Conservation (phyloP, 2,888 invertebrate genomes). For the Netelia virgata region DNA sequence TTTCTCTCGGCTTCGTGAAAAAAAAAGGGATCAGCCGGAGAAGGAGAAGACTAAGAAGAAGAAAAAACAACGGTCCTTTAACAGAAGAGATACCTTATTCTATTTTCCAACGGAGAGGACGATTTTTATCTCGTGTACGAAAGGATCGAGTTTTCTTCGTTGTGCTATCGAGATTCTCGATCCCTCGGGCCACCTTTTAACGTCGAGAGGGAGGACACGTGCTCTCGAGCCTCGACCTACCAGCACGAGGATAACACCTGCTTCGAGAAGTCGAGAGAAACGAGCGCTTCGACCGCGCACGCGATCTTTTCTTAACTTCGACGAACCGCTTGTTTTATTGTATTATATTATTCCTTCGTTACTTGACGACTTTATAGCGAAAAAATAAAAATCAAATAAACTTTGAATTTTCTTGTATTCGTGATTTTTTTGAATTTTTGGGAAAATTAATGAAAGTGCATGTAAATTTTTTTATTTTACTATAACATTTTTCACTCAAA, state of each 20-base stretch:
- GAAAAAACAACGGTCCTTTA: conserved; percentile 23
- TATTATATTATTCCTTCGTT: too few species aligned
- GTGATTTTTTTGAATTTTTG: too few species aligned
- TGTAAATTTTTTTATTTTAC: too few species aligned
- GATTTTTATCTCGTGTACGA: conserved; percentile 46
- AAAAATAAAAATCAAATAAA: too few species aligned
- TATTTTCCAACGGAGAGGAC: conserved; percentile 42
- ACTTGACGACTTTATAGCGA: too few species aligned
- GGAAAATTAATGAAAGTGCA: too few species aligned
- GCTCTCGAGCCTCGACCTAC: conserved; percentile 5
- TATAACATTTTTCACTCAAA: too few species aligned
- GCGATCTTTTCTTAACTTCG: conserved; percentile 17
- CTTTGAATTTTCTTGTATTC: too few species aligned
- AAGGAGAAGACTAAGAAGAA: background rate
- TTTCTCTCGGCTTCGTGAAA: background rate
- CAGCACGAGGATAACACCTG: conserved; percentile 28
- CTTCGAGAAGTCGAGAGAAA: conserved; percentile 40
- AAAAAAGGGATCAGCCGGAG: conserved; percentile 12
- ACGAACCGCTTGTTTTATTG: background rate
- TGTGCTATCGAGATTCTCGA: conserved; percentile 43
- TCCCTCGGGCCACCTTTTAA: conserved; percentile 29
- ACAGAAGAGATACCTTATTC: conserved; percentile 27
- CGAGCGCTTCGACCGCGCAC: conserved; percentile 29
- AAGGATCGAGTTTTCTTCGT: conserved; percentile 34
- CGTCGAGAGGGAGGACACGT: conserved; percentile 33